A percentile compares a stretch with the other conserved stretches of the same genome.
phyloP scores from a whole-genome alignment of 1,140 invertebrate genomes.

The Meloidogyne hapla region DNA sequence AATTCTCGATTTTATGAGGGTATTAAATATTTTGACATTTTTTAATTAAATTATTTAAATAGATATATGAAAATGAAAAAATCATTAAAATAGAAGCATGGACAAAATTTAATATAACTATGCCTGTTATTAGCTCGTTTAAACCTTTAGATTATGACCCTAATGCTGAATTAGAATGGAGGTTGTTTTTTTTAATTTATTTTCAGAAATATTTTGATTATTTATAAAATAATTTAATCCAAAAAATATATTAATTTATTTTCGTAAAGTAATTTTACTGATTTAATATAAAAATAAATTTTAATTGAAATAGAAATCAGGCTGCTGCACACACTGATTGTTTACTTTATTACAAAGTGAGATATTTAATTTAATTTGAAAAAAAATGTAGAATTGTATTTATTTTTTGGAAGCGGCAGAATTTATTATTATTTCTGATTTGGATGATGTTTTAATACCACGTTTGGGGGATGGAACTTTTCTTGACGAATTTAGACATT shows the following conservation, averaged over 20 bases:
- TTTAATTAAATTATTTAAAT: conserved; percentile 7
- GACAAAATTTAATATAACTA: conserved; percentile 32
- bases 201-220: not conserved
- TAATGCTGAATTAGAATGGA: conserved; percentile 57
- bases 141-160: conserved; percentile 51
- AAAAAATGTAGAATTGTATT: not conserved
- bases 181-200: conserved; percentile 7
- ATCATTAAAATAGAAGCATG: conserved; percentile 43
- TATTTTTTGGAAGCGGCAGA: conserved; percentile 56
- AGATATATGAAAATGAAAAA: conserved; percentile 44
- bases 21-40: too few relatives aligned
- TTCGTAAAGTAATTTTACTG: too few relatives aligned
- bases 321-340: conserved; percentile 63
- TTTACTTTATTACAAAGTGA: conserved; percentile 58
- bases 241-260: too few relatives aligned
- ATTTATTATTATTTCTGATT: conserved; percentile 54
- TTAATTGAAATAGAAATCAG: conserved; percentile 50
- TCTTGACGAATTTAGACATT: conserved; percentile 46
- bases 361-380: not conserved
- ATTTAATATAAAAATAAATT: not conserved
- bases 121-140: conserved; percentile 21
- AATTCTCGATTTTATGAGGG: conserved; percentile 50
- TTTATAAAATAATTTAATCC: too few relatives aligned
- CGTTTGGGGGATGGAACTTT: conserved; percentile 44
- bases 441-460: conserved; percentile 56